Evolutionary conservation across 2,113 vertebrate species (phyloP), one percentile per base, ranked within the genome.

Genomic region (Rhagologus leucostigma): DNA sequence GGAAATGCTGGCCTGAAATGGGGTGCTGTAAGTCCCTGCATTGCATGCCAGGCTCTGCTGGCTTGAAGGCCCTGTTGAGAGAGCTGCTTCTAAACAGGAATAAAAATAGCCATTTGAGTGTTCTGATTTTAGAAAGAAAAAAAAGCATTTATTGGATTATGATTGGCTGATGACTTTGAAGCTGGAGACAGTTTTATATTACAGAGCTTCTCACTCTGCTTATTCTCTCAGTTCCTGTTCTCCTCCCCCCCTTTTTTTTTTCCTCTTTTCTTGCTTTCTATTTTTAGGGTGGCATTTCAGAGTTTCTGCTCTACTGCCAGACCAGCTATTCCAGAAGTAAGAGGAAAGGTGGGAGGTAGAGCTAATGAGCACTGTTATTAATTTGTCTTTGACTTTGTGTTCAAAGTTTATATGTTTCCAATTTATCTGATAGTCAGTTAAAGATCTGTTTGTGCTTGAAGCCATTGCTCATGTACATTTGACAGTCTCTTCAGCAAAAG

Each of bases 241-340:
- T 10, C 5, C 9, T 4, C 10, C 3, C 4, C 7, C 5, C 3
- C 21, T 21, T 30, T 37, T 69, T 50, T 70, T 41, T 42, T n/a
- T 33, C 27, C 33, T 57, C 30, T 94, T 78, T 82, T 81, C 53
- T 94, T 76, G 44, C 69, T 81, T 84, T 91, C 90, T 96, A 39
- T 93, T 91, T 96, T 94, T 96, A 94, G 86, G 93, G 20, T 87
- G 85, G 81, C 78, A 78, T 80, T 96, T 87, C n/a, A 84, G 64
- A 91, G 63, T 86, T 76, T 64, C 65, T 85, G 65, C 73, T 60
- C 20, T 47, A 16, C 47, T 47, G 42, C 85, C 52, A 76, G 73
- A 42, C 77, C 92, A 91, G 73, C 57, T 84, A 39, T 90, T 91
- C 57, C 65, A 46, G 56, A 85, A 73, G 84, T 73, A 87, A 69